Evolutionary conservation across 1,140 invertebrate genomes (phyloP), one percentile per base, ranked within the genome.

Genomic region (Drosophila burlai): DNA sequence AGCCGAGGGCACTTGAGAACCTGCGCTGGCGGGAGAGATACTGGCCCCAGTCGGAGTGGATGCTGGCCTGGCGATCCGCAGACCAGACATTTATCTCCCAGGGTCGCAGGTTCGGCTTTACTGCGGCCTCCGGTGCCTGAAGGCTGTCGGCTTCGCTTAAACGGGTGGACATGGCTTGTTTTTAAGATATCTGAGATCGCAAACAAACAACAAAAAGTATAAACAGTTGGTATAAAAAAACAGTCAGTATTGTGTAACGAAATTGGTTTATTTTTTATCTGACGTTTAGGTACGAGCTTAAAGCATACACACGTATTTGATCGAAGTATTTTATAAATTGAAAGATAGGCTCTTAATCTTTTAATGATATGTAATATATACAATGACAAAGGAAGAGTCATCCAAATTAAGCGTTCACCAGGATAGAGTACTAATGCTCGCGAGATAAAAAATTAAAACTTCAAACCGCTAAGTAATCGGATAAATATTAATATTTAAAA

Each of bases 1-100:
- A 92, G 15, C 54, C 45, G 9, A 59, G 62, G 8, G 77, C 74
- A 3, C 65, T 42, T 0, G 49, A 15, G 11, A 65, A 52, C 2
- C 72, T 63, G 26, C 68, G 68, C 10, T 80, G 62, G 4, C 49
- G 59, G 0, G 55, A 64, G 15, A 79, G 73, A 31, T 76, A 71
- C 4, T 54, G 16, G 0, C 68, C 83, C 85, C 85, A 92, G 55
- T 91, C 85, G 9, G 64, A 73, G 29, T 87, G 87, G 31, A 92
- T 75, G 11, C 24, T 11, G 16, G 57, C 63, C 36, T 75, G 63
- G 7, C 77, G 78, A 2, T 72, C 69, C 3, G 75, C 49, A 2
- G 61, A 55, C 81, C 85, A 85, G 3, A 38, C 31, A n/a, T 80
- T 65, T 7, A 54, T 34, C 42, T 87, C 62, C 91, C 91, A 92